Evolutionary conservation across 2,797 vertebrate genomes (phyloP), one percentile per base, ranked within the genome.

Genomic region (Gallinago solitaria): DNA sequence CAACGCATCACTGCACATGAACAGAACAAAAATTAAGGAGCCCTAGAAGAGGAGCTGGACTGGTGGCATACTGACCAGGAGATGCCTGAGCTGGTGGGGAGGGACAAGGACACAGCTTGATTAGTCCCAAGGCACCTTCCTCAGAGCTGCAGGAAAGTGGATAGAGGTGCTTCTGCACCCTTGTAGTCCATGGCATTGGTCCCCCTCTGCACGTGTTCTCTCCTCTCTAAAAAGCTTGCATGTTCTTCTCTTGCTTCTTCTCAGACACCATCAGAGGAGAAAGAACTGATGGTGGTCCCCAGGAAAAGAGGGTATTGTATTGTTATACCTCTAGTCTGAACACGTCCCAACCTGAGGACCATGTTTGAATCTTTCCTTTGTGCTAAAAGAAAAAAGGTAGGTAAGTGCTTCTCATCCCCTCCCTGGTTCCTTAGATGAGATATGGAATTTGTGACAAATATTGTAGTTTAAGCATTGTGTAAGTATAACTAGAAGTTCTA

Each of bases 1-100:
- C 12, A 67, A 3, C 2, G 10, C 0, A 1, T 35, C 19, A 24
- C 16, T 67, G 37, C 9, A 33, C 8, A 8, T 28, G 14, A 9
- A 68, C 20, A 59, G 14, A 30, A 12, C 21, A 77, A 81, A 76
- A 41, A 32, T 23, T 17, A 15, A 12, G 24, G 37, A 63, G 5
- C 17, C 24, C 10, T 33, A 45, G 45, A 69, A 57, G 5, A 73
- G 47, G 53, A 59, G 10, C 4, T 25, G 30, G 25, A 23, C 25
- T 64, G 37, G 8, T 16, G 54, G 11, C 33, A 45, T 23, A 19
- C 30, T 18, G 11, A 53, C 27, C 27, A 41, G 20, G 33, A 8
- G 0, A 2, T 63, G 19, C 16, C 47, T 54, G 35, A 43, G 30
- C 24, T 75, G 18, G 19, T 61, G 43, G 28, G 16, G 6, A 43